These are phyloP conservation scores for Pao palembangensis DNA, from an alignment of 2,113 vertebrate species.

Conservation along the genomic window DNA sequence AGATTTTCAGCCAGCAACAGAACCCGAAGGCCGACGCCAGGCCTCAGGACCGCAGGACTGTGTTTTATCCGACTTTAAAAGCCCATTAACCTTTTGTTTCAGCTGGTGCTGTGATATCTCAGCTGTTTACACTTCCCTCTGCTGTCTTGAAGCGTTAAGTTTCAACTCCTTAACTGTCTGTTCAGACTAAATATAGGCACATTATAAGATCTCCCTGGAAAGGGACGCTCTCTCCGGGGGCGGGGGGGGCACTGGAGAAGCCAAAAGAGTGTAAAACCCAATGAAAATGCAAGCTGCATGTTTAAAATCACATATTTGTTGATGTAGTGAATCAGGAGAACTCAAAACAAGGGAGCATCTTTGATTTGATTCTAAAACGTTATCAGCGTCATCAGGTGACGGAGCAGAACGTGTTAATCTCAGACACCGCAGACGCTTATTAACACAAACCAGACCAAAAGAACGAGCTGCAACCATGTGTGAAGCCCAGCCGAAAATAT, in stretches of 20 bases:
- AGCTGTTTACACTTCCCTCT: constrained; percentile 51
- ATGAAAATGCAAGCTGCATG: too few relatives aligned
- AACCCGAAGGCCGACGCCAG: constrained; percentile 2
- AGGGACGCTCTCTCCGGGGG: constrained; percentile 35
- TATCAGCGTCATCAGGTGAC: too few relatives aligned
- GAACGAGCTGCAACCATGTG: too few relatives aligned
- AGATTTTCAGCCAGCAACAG: neutral
- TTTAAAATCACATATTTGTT: too few relatives aligned
- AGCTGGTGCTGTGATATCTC: constrained; percentile 55
- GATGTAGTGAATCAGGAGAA: too few relatives aligned
- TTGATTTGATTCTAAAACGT: too few relatives aligned
- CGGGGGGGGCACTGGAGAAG: constrained; percentile 10
- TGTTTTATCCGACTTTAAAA: constrained; percentile 51
- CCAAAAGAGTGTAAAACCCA: too few relatives aligned
- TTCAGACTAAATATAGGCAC: constrained; percentile 61
- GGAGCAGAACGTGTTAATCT: too few relatives aligned
- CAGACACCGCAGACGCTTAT: too few relatives aligned
- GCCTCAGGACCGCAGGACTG: constrained; percentile 2
- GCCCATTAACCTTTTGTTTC: constrained; percentile 60
- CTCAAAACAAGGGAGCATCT: too few relatives aligned
- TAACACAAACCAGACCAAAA: too few relatives aligned
- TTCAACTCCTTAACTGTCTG: constrained; percentile 57
- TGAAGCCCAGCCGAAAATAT: too few relatives aligned
- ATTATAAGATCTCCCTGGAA: constrained; percentile 58
- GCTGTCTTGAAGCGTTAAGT: constrained; percentile 52